Evolutionary conservation across 2,797 vertebrate species (phyloP), one percentile per base, ranked within the genome.

Genomic region (Pantherophis vulpinus): DNA sequence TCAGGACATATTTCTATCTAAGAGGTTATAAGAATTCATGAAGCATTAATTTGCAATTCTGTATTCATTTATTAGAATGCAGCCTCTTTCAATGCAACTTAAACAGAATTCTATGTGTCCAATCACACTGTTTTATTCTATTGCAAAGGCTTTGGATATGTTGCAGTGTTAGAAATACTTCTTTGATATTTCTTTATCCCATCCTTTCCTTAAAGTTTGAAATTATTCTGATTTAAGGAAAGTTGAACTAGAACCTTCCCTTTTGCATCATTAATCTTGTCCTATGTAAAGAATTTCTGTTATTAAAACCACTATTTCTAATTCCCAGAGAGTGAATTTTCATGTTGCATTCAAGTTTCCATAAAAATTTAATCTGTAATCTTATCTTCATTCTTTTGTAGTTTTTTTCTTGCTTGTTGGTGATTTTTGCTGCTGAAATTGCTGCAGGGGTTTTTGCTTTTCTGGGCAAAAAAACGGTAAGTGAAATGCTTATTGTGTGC

Each of bases 391-490:
- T 97, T 93, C 94, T 92, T 95, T 91, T 95, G 54, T 97, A 99
- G 99, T 99, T 99, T 97, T 99, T 99, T 93, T 98, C 98, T 86
- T 99, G 99, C 97, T 98, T 99, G 23, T 95, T 99, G 97, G 98
- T 99, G 88, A 99, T 99, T 98, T 99, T 99, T 97, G 99, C 98
- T 63, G 99, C 99, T 93, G 99, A 99, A 97, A 96, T 99, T 92
- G 98, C 99, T 9, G 98, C 99, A 91, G 99, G 99, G 93, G 98
- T 99, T 93, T 99, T 99, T 97, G 99, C 99, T 96, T 99, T 99
- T 97, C 95, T 99, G 94, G 98, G 99, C 97, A 99, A 98, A 96
- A 98, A 98, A 59, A 95, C 98, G 98, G 99, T 99, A 97, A 98
- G 98, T 97, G 95, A 86, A 93, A 96, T 20, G 1, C 79, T 92